phyloP scores from a whole-genome alignment of 37 sponge, comb jelly and placozoan genomes.

The Bolinopsis microptera region DNA sequence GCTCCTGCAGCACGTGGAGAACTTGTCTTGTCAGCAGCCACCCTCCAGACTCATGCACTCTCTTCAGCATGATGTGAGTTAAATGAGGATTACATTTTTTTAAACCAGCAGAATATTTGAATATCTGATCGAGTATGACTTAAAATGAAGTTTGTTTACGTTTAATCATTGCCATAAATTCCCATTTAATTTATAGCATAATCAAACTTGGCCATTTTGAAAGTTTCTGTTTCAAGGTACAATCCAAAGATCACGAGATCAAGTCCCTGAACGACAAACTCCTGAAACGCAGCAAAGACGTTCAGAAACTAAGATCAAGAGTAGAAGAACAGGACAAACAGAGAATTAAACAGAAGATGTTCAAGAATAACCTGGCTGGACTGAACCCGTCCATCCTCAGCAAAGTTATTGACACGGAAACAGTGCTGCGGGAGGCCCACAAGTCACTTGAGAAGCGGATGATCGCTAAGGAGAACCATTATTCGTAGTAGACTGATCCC shows the following conservation, averaged over 20 bases:
- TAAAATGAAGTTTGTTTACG: not conserved
- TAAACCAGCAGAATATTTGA: not conserved
- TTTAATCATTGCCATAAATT: too few species aligned
- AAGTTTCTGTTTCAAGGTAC: not conserved
- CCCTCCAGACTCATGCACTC: conserved; percentile 16
- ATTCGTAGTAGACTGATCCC: too few species aligned
- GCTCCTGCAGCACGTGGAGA: conserved; percentile 64
- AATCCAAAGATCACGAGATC: not conserved
- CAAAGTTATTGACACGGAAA: conserved; percentile 66
- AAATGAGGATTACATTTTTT: too few species aligned
- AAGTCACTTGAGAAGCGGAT: conserved; percentile 49
- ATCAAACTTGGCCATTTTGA: too few species aligned
- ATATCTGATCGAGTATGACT: not conserved
- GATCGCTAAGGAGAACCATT: conserved; percentile 29
- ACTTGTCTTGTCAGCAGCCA: conserved; percentile 28
- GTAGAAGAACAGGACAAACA: conserved; percentile 36
- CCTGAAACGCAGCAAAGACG: not conserved
- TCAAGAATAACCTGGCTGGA: not conserved
- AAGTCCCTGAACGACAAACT: conserved; percentile 11
- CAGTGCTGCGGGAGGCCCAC: conserved; percentile 49
- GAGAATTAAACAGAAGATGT: conserved; percentile 8
- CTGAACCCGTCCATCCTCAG: conserved; percentile 40
- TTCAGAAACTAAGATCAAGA: not conserved
- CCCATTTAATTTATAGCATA: too few species aligned
- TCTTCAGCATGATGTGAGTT: conserved; percentile 45